phyloP scores from a whole-genome alignment of 2,113 vertebrate species.

The Columba janthina region DNA sequence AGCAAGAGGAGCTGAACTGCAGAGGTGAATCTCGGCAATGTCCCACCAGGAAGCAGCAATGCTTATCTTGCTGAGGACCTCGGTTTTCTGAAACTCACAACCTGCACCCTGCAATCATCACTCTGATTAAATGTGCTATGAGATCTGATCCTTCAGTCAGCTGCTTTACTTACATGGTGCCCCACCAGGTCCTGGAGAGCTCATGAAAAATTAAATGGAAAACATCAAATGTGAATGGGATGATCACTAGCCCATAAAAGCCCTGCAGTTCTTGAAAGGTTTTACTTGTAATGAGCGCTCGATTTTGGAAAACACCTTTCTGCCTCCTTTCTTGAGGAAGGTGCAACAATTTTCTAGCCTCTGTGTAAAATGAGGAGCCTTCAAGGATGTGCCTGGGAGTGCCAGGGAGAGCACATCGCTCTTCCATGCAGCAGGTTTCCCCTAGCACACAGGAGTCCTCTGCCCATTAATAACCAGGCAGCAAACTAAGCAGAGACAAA shows the following conservation, averaged over 20 bases:
- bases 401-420: not conserved
- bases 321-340: not conserved
- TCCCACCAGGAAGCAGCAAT: not conserved
- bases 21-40: not conserved
- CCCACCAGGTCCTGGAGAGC: not conserved
- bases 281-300: not conserved
- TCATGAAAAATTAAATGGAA: slow-evolving; percentile 56
- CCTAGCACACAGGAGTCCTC: not conserved
- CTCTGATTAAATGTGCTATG: not conserved
- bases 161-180: slow-evolving; percentile 18
- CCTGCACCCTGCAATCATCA: not conserved
- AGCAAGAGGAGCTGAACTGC: not conserved
- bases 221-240: slow-evolving; percentile 60
- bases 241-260: slow-evolving; percentile 5
- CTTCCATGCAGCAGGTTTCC: not conserved
- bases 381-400: not conserved
- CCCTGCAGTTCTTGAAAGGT: not conserved
- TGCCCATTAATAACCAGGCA: not conserved
- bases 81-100: not conserved
- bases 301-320: not conserved
- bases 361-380: not conserved
- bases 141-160: not conserved
- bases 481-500: not conserved
- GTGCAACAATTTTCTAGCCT: not conserved
- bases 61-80: not conserved